These are phyloP conservation scores for Sarcoramphus papa DNA, from an alignment of 2,797 vertebrate species.

Conservation along the genomic window DNA sequence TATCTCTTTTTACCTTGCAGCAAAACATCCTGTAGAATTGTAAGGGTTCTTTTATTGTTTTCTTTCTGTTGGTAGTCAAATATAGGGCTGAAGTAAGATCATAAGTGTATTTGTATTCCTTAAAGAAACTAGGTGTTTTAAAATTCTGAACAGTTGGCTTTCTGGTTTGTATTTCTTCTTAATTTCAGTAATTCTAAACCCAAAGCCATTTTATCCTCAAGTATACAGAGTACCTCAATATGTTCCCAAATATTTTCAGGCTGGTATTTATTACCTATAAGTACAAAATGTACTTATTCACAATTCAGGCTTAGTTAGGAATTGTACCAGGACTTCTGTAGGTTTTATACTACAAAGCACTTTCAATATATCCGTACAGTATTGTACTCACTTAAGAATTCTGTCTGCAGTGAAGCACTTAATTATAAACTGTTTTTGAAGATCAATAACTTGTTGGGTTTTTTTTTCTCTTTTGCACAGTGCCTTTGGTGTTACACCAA, in stretches of 20 bases:
- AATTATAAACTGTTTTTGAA: not conserved
- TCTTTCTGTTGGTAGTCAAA: not conserved
- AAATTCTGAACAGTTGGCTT: not conserved
- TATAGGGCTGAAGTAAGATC: not conserved
- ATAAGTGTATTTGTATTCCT: not conserved
- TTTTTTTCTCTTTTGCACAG: conserved; percentile 64
- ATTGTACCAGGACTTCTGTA: not conserved
- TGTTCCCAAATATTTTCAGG: not conserved
- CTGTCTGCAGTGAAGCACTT: not conserved
- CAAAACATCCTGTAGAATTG: not conserved
- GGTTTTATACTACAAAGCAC: not conserved
- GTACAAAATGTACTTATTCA: not conserved
- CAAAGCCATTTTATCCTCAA: not conserved
- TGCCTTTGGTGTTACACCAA: conserved; percentile 88
- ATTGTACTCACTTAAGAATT: not conserved
- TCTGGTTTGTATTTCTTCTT: not conserved
- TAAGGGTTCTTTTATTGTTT: not conserved
- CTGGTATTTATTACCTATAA: not conserved
- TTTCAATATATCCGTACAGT: not conserved
- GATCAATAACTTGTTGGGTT: not conserved
- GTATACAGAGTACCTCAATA: not conserved
- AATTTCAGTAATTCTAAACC: not conserved
- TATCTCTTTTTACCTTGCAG: not conserved
- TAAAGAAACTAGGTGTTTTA: accelerated
- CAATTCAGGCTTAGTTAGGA: not conserved